Base-by-base conservation (phyloP, 1,140 invertebrate species). In the Achatina immaculata region DNA sequence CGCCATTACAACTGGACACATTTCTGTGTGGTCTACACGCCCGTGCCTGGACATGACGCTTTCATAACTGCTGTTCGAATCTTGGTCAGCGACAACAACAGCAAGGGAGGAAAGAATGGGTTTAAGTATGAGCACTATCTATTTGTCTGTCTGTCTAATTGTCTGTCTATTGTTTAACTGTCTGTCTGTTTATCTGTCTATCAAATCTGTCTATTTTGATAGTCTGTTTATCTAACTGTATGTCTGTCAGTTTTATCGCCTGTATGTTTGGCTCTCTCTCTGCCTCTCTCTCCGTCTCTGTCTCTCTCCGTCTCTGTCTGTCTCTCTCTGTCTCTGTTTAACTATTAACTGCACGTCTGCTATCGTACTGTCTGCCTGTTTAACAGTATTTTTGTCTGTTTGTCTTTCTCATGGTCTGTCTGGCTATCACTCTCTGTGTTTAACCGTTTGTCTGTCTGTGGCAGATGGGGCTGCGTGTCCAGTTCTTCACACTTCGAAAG, bases 1-100 rank as follows among this genome's bases (percentile, higher is more conserved):
- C 73, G 81, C 2, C 48, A 78, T 51, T 86, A 82, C 78, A 85
- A 86, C 69, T 87, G 85, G 85, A 79, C 77, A 42, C 78, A 86
- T 42, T 85, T 87, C 73, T 80, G 77, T 3, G 77, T 87, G 28
- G 84, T 87, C 16, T 83, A 85, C 40, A 85, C 83, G 28, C 74
- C 82, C 2, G 68, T 73, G 0, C 58, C 82, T 36, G 83, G 84
- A 24, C 74, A 86, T 65, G 82, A 84, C 69, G 83, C 85, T 19
- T 86, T 86, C 62, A 71, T 84, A 4, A 78, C 62, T 21, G 78
- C 83, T 28, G 38, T 86, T 6, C 77, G 81, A 21, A 51, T 82
- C 7, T 73, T 83, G 0, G 74, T 85, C 9, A 79, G 68, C 21
- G 43, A 78, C n/a, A 81, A 66, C 24, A 81, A 81, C 45, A 75